Conservation (phyloP, 2,888 invertebrate genomes). For the Tetheella fluctuosa region DNA sequence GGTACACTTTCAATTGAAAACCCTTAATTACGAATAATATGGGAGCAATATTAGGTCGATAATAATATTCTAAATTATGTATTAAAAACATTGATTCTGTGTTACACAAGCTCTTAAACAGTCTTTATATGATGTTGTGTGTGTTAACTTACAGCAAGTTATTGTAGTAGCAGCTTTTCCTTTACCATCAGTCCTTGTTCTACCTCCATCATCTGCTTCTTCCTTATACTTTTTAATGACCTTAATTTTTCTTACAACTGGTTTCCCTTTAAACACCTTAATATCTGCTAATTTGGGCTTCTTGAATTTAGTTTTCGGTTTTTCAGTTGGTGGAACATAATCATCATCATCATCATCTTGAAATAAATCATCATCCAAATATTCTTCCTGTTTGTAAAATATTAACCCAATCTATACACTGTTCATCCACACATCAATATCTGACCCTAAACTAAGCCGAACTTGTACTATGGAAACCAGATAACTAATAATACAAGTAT, state of each 20-base stretch:
- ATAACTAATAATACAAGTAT: too few relatives aligned
- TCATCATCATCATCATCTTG: conserved; percentile 75
- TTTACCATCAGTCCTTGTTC: conserved; percentile 46
- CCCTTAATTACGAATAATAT: too few relatives aligned
- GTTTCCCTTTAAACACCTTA: conserved; percentile 72
- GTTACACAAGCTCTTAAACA: background rate
- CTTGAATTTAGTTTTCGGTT: conserved; percentile 66
- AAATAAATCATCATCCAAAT: conserved; percentile 67
- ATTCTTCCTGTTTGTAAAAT: conserved; percentile 61
- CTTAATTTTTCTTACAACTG: conserved; percentile 69
- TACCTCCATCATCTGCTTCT: conserved; percentile 43
- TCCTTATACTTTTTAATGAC: conserved; percentile 63
- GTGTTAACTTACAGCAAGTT: conserved; percentile 72
- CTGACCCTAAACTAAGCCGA: too few relatives aligned
- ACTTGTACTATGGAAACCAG: too few relatives aligned
- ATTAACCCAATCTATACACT: conserved; percentile 10
- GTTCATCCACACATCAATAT: background rate
- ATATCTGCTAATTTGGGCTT: conserved; percentile 72
- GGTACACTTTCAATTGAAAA: too few relatives aligned
- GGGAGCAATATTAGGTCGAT: too few relatives aligned
- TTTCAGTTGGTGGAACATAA: conserved; percentile 69
- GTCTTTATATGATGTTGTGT: background rate
- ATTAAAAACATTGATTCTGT: background rate
- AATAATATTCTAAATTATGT: too few relatives aligned
- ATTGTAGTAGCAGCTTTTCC: conserved; percentile 65